Conservation (phyloP, 2,888 invertebrate species). For the Melikaiella ostensackeni region DNA sequence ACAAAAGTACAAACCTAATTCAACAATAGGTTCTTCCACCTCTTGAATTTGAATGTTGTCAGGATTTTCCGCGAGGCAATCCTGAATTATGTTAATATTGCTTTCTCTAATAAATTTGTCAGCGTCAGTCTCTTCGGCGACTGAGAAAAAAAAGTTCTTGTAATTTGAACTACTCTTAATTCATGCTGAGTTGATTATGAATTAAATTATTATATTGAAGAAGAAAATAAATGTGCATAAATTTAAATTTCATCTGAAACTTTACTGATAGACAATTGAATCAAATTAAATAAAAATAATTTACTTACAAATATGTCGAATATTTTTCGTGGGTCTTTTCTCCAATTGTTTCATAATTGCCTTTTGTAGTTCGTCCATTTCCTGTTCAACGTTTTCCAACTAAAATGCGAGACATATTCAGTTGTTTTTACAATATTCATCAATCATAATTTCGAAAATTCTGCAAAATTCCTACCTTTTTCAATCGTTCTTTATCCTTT, state of each 20-base stretch:
- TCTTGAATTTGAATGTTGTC: conserved; percentile 63
- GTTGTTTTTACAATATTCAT: conserved; percentile 42
- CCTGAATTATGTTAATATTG: conserved; percentile 76
- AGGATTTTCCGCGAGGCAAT: conserved; percentile 73
- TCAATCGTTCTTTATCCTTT: conserved; percentile 90
- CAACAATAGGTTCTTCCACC: conserved; percentile 56
- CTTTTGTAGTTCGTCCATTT: conserved; percentile 87
- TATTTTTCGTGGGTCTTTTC: conserved; percentile 71
- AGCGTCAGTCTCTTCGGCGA: conserved; percentile 71
- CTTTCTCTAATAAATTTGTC: conserved; percentile 77
- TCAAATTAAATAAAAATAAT: neutral
- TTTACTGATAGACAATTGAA: neutral
- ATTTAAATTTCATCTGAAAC: too few species aligned
- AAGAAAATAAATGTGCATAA: too few species aligned
- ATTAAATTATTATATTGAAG: neutral
- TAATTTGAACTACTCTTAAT: neutral
- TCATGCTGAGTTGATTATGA: neutral
- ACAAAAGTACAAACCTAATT: conserved; percentile 70
- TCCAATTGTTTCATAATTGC: conserved; percentile 92
- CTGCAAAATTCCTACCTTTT: conserved; percentile 81
- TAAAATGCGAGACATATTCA: conserved; percentile 47
- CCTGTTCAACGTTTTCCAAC: conserved; percentile 76
- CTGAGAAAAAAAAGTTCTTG: conserved; percentile 24
- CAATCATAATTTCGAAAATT: neutral
- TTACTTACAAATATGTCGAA: conserved; percentile 23